Base-by-base conservation (phyloP, 2,797 vertebrate species). In the Hydrocynus forskahlii region DNA sequence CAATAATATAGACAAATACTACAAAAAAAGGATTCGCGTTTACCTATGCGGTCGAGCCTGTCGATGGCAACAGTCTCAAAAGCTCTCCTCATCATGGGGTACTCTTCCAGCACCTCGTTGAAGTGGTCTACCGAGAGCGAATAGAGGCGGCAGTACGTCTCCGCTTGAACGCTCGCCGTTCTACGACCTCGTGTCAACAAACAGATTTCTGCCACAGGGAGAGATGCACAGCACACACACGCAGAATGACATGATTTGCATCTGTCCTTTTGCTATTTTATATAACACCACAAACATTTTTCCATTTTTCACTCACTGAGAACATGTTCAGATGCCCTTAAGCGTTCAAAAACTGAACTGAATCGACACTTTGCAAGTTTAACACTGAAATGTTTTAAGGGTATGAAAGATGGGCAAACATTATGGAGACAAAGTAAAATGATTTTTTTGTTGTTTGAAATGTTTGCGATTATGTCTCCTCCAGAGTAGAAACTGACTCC, bases 1-100 rank as follows among this genome's bases (percentile, higher is more conserved):
- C 29, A 29, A 29, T 43, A 43, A 43, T 43, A 43, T 43, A 43
- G 43, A 5, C 6, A 43, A 43, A 43, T 43, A 43, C 1, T 59
- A 21, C 2, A 23, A 62, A 0, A 3, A 55, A n/a, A 55, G 4
- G 54, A 5, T 19, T 55, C 4, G 63, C 59, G 29, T 4, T 86
- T 93, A 98, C 96, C 97, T 63, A 98, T 96, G 70, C 97, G 96
- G 88, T 97, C 96, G 0, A 98, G 94, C n/a, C 97, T 95, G 88
- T 98, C 97, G 2, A 97, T 97, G 88, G 97, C 97, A 38, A 98
- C 97, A 0, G 96, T 97, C 91, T 97, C 97, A 0, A 98, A 98
- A 84, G 97, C 97, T 55, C 97, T 88, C 84, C 97, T 93, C 97
- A 98, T 98, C 97, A 98, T 98, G 82, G 97, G 97, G 86, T 98